These are phyloP conservation scores for Echinarachnius parma DNA, from an alignment of 53 echinoderm and acorn worm species.

Conservation along the genomic window DNA sequence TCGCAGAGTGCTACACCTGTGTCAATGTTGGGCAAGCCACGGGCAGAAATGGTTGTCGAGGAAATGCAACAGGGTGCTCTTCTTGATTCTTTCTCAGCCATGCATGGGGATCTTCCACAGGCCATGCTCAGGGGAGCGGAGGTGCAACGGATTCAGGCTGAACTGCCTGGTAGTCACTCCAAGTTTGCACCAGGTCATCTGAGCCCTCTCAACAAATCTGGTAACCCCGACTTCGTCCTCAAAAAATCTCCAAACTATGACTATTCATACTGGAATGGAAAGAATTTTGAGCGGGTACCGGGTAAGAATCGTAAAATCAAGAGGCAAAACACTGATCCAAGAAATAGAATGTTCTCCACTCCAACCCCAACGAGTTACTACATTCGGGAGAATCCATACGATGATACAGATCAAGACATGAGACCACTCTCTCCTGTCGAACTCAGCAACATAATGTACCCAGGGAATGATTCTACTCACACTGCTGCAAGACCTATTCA, in stretches of 20 bases:
- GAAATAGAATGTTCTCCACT: slow-evolving; percentile 55
- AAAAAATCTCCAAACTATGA: slow-evolving; percentile 55
- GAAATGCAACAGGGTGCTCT: slow-evolving; percentile 60
- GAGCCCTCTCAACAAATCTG: slow-evolving; percentile 80
- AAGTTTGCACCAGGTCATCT: slow-evolving; percentile 98
- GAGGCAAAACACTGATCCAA: slow-evolving; percentile 43
- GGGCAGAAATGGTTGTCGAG: slow-evolving; percentile 67
- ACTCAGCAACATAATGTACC: slow-evolving; percentile 84
- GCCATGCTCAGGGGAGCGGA: slow-evolving; percentile 35
- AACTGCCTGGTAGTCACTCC: slow-evolving; percentile 19
- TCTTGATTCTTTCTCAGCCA: slow-evolving; percentile 41
- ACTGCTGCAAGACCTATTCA: slow-evolving; percentile 7
- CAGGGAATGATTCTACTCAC: slow-evolving; percentile 33
- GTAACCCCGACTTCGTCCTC: slow-evolving; percentile 50
- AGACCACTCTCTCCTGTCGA: slow-evolving; percentile 85
- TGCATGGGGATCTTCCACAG: slow-evolving; percentile 29
- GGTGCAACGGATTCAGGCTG: slow-evolving; percentile 31
- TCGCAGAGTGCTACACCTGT: slow-evolving; percentile 73
- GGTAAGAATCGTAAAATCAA: slow-evolving; percentile 56
- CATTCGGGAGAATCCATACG: slow-evolving; percentile 54
- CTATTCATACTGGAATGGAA: slow-evolving; percentile 67
- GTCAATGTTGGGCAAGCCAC: slow-evolving; percentile 30
- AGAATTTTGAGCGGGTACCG: slow-evolving; percentile 45
- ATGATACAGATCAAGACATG: slow-evolving; percentile 60
- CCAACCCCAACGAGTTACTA: slow-evolving; percentile 59